A percentile compares a stretch with the other conserved stretches of the same genome.
phyloP scores from a whole-genome alignment of 2,888 invertebrate genomes.

The Drosophila macrothrix region DNA sequence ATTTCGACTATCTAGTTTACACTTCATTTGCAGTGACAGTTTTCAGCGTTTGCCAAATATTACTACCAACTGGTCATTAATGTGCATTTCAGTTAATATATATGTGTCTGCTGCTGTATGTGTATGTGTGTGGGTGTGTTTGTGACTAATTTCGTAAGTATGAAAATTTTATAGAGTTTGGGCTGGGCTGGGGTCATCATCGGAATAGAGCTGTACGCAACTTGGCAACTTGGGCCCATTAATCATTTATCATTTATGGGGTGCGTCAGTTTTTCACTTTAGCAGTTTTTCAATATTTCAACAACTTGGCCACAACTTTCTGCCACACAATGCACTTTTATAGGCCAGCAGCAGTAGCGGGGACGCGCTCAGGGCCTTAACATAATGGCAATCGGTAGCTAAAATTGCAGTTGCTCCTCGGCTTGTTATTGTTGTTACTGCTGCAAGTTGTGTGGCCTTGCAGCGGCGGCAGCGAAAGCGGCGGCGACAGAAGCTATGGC shows the following conservation, averaged over 20 bases:
- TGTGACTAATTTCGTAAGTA: slow-evolving; percentile 67
- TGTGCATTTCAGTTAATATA: slow-evolving; percentile 53
- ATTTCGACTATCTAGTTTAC: slow-evolving; percentile 61
- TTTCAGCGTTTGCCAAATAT: slow-evolving; percentile 61
- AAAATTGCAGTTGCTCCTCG: slow-evolving; percentile 46
- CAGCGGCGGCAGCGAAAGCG: slow-evolving; percentile 18
- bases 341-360: slow-evolving; percentile 52
- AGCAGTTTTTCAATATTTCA: slow-evolving; percentile 53
- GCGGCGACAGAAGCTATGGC: slow-evolving; percentile 36
- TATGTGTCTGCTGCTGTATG: slow-evolving; percentile 15
- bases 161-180: slow-evolving; percentile 66
- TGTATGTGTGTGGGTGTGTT: slow-evolving; percentile 21
- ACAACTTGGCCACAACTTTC: slow-evolving; percentile 54
- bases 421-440: slow-evolving; percentile 33
- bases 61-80: slow-evolving; percentile 67
- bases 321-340: slow-evolving; percentile 63
- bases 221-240: slow-evolving; percentile 62
- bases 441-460: slow-evolving; percentile 56
- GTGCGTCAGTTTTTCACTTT: slow-evolving; percentile 55
- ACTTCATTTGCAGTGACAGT: slow-evolving; percentile 73
- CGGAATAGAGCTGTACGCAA: slow-evolving; percentile 47
- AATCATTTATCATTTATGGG: slow-evolving; percentile 82
- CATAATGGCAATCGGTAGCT: slow-evolving; percentile 63
- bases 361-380: slow-evolving; percentile 51
- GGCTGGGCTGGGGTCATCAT: slow-evolving; percentile 43